Evolutionary conservation across 2,888 invertebrate species (phyloP).

Genomic region (Pristionchus maxplancki): DNA sequence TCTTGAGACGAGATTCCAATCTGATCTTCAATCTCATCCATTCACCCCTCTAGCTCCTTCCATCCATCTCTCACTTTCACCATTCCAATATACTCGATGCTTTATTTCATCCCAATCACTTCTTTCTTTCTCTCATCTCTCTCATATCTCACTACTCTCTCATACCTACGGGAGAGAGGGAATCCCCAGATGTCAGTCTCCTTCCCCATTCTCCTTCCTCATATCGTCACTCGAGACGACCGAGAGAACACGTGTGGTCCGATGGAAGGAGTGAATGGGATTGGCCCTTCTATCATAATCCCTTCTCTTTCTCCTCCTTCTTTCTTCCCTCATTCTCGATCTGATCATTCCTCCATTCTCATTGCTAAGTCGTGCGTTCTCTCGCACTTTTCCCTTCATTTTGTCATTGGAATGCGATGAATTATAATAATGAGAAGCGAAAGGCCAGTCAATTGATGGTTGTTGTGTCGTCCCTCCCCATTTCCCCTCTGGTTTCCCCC

Average conservation of each 20-base stretch:
- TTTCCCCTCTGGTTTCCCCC: not conserved
- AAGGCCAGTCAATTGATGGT: not conserved
- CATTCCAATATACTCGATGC: slow-evolving; percentile 11
- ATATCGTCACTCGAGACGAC: not conserved
- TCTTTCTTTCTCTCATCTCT: not conserved
- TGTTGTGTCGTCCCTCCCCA: not conserved
- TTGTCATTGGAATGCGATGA: not conserved
- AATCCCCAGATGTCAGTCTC: slow-evolving; percentile 11
- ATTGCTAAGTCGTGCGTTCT: not conserved
- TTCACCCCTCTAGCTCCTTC: slow-evolving; percentile 21
- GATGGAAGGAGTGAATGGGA: not conserved
- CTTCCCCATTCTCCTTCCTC: not conserved
- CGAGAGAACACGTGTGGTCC: not conserved
- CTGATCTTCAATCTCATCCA: not conserved
- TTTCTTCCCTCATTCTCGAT: not conserved
- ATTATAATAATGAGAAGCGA: slow-evolving; percentile 40
- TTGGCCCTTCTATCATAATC: not conserved
- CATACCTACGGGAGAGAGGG: not conserved
- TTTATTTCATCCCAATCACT: slow-evolving; percentile 7
- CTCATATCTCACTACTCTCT: not conserved
- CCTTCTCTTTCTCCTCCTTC: not conserved
- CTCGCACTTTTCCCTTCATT: slow-evolving; percentile 14
- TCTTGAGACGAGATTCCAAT: slow-evolving; percentile 29
- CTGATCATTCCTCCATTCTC: not conserved
- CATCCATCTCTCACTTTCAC: slow-evolving; percentile 16